Base-by-base conservation (phyloP, 1,140 invertebrate genomes). In the Arctopsyche grandis region DNA sequence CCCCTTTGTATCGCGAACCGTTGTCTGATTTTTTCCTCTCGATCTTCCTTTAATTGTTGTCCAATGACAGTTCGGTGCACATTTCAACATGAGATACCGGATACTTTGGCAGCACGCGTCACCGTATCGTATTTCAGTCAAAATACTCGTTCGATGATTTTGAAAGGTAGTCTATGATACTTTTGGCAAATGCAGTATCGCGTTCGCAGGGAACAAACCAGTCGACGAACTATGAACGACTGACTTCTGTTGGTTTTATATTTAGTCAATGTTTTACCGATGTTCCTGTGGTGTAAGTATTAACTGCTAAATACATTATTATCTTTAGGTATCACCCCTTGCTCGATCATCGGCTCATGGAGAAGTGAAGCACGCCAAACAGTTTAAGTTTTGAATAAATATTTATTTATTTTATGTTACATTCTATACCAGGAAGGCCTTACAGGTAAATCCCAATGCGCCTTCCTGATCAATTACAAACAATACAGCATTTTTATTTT, bases 131-230 rank as follows among this genome's bases (percentile, higher is more conserved):
- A 85, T 66, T 66, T 66, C 63, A 26, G 63, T 24, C 63, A 26
- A 66, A 66, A 66, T 66, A 26, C 24, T 86, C 84, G 80, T 84
- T 38, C 7, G 29, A 38, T 38, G 29, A 38, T 38, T 38, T 38
- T 7, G 29, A 38, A 4, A 38, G 29, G 29, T 38, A 38, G 29
- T 38, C 1, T 7, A 38, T 38, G 29, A 38, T 38, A 38, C 29
- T 84, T 86, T 86, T 86, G 86, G 83, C 85, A 84, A 85, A 85
- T 84, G 78, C 77, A 87, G 84, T 85, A 80, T 85, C 86, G 85
- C 85, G 84, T 81, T 71, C 26, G 66, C 44, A 38, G 81, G 80
- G 84, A 86, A 87, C 86, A 85, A 85, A 22, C 24, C 63, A 66
- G 24, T 14, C 63, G 63, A 46, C 81, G 76, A 80, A 69, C 76